Conservation (phyloP, 2,797 vertebrate genomes). For the Sebastes goodei region DNA sequence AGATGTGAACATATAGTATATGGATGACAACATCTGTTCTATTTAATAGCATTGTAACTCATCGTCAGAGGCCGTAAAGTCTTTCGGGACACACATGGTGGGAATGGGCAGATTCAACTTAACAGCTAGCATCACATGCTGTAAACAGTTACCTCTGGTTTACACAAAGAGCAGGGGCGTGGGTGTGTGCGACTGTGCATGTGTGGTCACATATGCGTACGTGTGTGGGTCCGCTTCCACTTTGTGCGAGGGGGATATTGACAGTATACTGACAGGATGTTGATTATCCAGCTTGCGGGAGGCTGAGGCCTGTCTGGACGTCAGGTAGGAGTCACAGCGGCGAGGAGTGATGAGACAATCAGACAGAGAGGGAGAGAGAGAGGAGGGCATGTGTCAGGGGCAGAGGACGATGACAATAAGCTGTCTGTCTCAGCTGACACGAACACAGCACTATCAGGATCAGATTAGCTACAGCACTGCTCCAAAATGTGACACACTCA, state of each 20-base stretch:
- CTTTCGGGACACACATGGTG: not conserved
- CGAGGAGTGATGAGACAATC: constrained; percentile 74
- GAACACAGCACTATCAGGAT: constrained; percentile 50
- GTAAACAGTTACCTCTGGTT: constrained; percentile 17
- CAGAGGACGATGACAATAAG: constrained; percentile 67
- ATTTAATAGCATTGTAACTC: not conserved
- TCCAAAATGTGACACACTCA: constrained; percentile 1
- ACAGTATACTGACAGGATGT: constrained; percentile 93
- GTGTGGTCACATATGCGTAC: constrained; percentile 38
- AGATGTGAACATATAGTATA: not conserved
- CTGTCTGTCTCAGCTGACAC: constrained; percentile 66
- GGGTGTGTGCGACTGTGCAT: constrained; percentile 37
- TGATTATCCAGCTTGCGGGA: constrained; percentile 96
- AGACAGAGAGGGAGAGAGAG: constrained; percentile 50
- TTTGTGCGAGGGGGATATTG: constrained; percentile 80
- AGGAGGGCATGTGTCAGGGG: constrained; percentile 58
- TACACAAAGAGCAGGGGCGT: not conserved
- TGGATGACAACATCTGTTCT: not conserved
- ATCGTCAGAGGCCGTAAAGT: not conserved
- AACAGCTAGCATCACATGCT: not conserved
- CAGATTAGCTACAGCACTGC: constrained; percentile 51
- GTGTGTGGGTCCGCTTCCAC: constrained; percentile 33
- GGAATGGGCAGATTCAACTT: not conserved
- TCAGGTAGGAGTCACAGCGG: constrained; percentile 83
- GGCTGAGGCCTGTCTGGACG: constrained; percentile 90